These are phyloP conservation scores for Galeruca laticollis DNA, from an alignment of 2,888 invertebrate genomes.

Conservation along the genomic window DNA sequence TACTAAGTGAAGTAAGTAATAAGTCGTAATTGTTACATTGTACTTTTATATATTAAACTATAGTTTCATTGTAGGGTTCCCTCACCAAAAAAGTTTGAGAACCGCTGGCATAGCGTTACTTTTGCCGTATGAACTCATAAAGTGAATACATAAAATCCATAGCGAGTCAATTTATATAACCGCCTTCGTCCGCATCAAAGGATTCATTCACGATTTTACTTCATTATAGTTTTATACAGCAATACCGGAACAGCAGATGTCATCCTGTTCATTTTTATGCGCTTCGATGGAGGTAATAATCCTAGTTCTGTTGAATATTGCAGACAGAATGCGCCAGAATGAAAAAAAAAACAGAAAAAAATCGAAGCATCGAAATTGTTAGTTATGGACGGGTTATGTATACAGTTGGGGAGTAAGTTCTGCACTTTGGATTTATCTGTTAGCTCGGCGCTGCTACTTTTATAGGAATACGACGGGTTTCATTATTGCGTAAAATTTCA, in stretches of 20 bases:
- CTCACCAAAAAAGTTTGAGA: too few species aligned
- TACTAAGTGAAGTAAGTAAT: too few species aligned
- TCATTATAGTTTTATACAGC: constrained; percentile 26
- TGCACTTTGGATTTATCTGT: neutral
- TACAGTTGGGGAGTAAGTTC: too few species aligned
- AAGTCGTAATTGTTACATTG: too few species aligned
- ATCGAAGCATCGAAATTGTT: neutral
- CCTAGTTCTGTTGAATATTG: neutral
- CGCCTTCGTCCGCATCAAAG: constrained; percentile 6
- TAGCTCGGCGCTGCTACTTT: too few species aligned
- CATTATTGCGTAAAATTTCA: too few species aligned
- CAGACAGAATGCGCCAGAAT: constrained; percentile 12
- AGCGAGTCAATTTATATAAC: neutral
- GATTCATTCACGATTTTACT: constrained; percentile 17
- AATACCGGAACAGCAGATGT: constrained; percentile 26
- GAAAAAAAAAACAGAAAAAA: constrained; percentile 2
- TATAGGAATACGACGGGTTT: too few species aligned
- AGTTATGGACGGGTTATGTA: neutral
- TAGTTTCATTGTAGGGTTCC: too few species aligned
- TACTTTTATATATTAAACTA: too few species aligned
- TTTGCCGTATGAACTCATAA: neutral
- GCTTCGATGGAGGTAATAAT: constrained; percentile 7
- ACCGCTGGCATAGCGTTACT: too few species aligned
- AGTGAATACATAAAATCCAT: neutral
- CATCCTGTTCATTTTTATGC: constrained; percentile 12